Evolutionary conservation across 2,113 vertebrate genomes (phyloP).

Genomic region (Entosphenus tridentatus): DNA sequence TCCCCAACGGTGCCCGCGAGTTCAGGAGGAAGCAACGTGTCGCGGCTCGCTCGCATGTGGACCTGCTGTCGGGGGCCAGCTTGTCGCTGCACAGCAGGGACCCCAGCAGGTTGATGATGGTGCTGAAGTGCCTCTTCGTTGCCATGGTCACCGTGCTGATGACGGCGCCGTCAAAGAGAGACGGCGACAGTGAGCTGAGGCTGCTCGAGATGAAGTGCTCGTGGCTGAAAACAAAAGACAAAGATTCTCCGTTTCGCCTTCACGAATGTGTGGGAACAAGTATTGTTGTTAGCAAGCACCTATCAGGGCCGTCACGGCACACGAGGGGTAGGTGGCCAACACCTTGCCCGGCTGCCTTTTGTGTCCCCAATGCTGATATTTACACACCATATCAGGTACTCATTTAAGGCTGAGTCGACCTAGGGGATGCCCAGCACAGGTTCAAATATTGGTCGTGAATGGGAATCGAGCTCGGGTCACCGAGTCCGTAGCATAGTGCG

Average conservation of each 20-base stretch:
- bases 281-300: neutral
- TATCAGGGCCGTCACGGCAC: neutral
- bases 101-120: conserved; percentile 60
- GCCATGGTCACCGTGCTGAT: conserved; percentile 96
- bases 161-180: conserved; percentile 80
- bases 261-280: neutral
- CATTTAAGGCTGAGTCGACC: too few species aligned
- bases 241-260: neutral
- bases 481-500: too few species aligned
- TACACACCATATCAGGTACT: too few species aligned
- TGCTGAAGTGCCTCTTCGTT: conserved; percentile 91
- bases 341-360: neutral
- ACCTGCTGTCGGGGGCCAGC: conserved; percentile 57
- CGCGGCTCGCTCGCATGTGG: too few species aligned
- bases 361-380: too few species aligned
- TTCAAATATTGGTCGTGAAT: too few species aligned
- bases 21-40: too few species aligned
- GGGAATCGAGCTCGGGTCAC: too few species aligned
- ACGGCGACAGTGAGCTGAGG: conserved; percentile 78
- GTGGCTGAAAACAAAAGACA: conserved; percentile 29
- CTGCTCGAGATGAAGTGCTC: conserved; percentile 98
- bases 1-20: too few species aligned
- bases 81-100: conserved; percentile 58
- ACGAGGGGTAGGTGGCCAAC: neutral
- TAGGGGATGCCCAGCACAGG: too few species aligned